Conservation (phyloP, 2,113 vertebrate species). For the Prietella phreatophila region DNA sequence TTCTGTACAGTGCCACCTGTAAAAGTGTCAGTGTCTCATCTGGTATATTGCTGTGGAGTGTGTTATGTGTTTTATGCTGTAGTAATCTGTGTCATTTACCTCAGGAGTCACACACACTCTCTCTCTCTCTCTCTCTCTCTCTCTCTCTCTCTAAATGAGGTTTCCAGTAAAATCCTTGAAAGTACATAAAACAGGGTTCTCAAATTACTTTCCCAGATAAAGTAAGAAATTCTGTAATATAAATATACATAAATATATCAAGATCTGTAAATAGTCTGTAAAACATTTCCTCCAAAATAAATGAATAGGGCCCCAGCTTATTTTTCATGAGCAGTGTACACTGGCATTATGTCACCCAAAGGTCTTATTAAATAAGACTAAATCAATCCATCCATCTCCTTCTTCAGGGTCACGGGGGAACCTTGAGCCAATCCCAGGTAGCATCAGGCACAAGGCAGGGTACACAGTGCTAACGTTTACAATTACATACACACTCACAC, state of each 20-base stretch:
- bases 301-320: neutral
- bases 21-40: neutral
- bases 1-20: neutral
- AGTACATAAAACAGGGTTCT: neutral
- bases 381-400: neutral
- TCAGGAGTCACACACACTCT: neutral
- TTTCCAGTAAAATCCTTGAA: neutral
- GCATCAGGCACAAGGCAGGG: too few relatives aligned
- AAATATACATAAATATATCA: neutral
- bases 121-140: too few relatives aligned
- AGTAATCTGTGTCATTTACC: constrained; percentile 50
- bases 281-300: neutral
- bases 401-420: too few relatives aligned
- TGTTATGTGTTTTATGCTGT: constrained; percentile 39
- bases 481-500: too few relatives aligned
- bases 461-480: too few relatives aligned
- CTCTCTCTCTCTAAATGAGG: neutral
- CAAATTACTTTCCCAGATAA: neutral
- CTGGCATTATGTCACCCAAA: neutral
- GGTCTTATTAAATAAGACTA: neutral
- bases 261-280: neutral
- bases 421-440: too few relatives aligned
- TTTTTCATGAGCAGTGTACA: neutral
- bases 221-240: neutral
- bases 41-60: constrained; percentile 43